These are phyloP conservation scores for Bucco capensis DNA, from an alignment of 2,113 vertebrate genomes.

Conservation along the genomic window DNA sequence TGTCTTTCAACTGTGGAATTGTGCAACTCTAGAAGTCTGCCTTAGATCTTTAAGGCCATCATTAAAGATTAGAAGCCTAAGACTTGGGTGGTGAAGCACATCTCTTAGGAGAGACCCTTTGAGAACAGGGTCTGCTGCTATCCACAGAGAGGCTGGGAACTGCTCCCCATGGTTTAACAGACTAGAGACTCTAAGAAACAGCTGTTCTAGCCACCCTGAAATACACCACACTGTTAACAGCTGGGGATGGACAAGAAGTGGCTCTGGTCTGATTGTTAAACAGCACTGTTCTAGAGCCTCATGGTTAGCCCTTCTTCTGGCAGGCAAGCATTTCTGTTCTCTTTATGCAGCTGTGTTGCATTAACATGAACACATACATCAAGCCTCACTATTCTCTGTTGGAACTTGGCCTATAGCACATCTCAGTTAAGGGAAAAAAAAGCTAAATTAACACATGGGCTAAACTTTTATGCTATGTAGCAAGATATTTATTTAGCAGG, in stretches of 20 bases:
- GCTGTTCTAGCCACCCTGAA: background rate
- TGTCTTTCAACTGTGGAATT: background rate
- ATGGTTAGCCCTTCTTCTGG: background rate
- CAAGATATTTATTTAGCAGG: background rate
- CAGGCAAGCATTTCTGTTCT: background rate
- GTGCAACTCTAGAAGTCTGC: background rate
- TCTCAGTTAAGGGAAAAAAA: background rate
- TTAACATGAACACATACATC: background rate
- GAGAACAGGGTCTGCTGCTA: background rate
- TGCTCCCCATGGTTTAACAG: background rate
- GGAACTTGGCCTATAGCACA: background rate
- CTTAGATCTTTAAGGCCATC: background rate
- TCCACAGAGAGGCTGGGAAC: background rate
- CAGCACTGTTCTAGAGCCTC: background rate
- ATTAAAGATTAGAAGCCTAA: background rate
- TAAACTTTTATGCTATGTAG: background rate
- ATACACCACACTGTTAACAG: background rate
- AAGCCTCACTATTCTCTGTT: background rate
- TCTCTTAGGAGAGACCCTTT: background rate
- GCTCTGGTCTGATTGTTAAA: background rate
- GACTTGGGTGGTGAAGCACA: background rate
- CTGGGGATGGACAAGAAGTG: background rate
- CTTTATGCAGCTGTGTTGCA: background rate
- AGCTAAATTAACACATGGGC: background rate
- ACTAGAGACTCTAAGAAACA: background rate